Conservation (phyloP, 2,797 vertebrate species). For the Tragelaphus eurycerus region DNA sequence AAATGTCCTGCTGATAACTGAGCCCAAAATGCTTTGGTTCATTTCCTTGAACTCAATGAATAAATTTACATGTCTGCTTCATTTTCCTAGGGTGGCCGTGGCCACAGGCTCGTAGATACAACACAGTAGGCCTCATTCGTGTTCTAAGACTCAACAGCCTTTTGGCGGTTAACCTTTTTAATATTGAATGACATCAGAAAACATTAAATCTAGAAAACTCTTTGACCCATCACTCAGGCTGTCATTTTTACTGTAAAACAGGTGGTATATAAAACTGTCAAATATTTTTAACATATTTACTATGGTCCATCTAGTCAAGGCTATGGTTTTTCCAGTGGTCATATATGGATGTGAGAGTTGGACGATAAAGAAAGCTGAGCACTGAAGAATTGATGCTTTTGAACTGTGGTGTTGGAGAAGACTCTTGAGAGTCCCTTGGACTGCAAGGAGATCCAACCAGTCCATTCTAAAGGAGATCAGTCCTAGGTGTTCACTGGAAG, state of each 20-base stretch:
- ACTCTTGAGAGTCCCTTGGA: too few species aligned
- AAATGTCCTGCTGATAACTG: background rate
- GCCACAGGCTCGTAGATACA: background rate
- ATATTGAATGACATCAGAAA: background rate
- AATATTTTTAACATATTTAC: background rate
- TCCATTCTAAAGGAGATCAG: too few species aligned
- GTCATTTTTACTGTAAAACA: background rate
- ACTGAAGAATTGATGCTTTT: too few species aligned
- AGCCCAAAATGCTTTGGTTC: background rate
- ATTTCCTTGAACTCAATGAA: background rate
- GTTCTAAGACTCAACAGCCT: background rate
- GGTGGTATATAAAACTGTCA: background rate
- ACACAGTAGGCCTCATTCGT: background rate
- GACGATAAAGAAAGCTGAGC: too few species aligned
- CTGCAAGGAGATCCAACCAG: too few species aligned
- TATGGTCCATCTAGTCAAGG: background rate
- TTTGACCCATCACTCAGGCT: background rate
- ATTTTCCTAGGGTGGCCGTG: background rate
- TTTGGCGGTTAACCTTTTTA: background rate
- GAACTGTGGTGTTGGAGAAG: too few species aligned
- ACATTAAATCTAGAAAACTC: background rate
- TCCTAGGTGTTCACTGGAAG: too few species aligned
- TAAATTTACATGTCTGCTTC: background rate
- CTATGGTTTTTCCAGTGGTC: too few species aligned
- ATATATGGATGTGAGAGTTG: too few species aligned